Evolutionary conservation across 2,888 invertebrate genomes (phyloP), one percentile per base, ranked within the genome.

Genomic region (Anoplius nigerrimus): DNA sequence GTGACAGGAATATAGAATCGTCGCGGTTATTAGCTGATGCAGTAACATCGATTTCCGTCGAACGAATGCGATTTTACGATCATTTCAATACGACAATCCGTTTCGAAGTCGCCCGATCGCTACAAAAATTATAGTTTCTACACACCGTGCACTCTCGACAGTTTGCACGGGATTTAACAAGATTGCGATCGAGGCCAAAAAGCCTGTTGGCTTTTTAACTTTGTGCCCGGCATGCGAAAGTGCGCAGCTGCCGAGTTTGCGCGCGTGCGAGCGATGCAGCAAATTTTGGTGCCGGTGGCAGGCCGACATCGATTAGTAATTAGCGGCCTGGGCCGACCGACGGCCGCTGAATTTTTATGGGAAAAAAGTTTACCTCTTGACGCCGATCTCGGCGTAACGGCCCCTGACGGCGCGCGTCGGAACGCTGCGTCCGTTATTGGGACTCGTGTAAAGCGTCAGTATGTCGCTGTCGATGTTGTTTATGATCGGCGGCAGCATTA

Each of bases 401-500:
- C 87, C 85, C 57, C 88, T 82, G 61, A 84, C 74, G n/a, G 82
- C 75, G 18, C 83, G 82, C 22, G 75, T 80, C 22, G 77, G 79
- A 59, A 79, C 82, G 62, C 76, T 76, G 57, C 84, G 84, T 64
- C 83, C 80, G 69, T 83, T 83, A 62, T 77, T 80, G 21, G 84
- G 81, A 70, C 80, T 87, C 70, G 86, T 87, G 79, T 88, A 88
- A 72, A 88, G 78, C 56, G 88, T 85, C 66, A 88, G 76, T 71
- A 88, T 86, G 72, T 87, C 86, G 81, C 85, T 86, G 82, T 88
- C 87, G 70, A 88, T 87, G 80, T 87, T 88, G 79, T 82, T 87
- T 78, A 88, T 81, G 74, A 87, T 87, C 71, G 88, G 88, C 52
- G 88, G 88, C 76, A 88, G 79, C 88, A 88, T 88, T 78, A 62